Base-by-base conservation (phyloP, 2,797 vertebrate species). In the Spatula versicolor region DNA sequence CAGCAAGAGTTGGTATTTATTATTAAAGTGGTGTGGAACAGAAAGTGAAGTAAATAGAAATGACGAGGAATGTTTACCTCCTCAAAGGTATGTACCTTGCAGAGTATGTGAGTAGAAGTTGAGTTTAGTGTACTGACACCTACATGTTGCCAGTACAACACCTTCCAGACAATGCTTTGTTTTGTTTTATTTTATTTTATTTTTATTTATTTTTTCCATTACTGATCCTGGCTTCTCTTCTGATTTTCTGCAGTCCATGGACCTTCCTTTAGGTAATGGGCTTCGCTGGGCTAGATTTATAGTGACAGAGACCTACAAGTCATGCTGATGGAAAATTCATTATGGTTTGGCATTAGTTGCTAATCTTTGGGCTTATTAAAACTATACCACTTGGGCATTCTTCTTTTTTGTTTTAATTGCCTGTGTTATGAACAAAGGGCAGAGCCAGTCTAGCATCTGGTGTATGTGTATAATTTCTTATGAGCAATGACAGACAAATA, bases 261-360 rank as follows among this genome's bases (percentile, higher is more conserved):
- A 20, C 64, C 55, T 93, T 95, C 78, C 83, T 94, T 69, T 63
- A 68, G 54, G 62, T 83, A 95, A 88, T 33, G 75, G 77, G 68
- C 35, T 81, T 92, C 72, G 43, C 7, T 84, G 52, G 41, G 79
- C 78, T 85, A 80, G 95, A 85, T 94, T 95, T 85, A 86, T 62
- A 92, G 41, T 77, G 83, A 94, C 81, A 83, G 52, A n/a, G 78
- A 66, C 78, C 75, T 87, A 66, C 72, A 89, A 90, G 81, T n/a
- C 81, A 75, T 33, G 58, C 58, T 94, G 90, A 95, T 87, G 96
- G 96, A 97, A 97, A 97, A 95, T 90, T 95, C 90, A 96, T 96
- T 97, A 92, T 85, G 30, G 45, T 90, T 95, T 94, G 75, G 83
- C 88, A 96, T 96, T 93, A 96, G 93, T 41, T 81, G 81, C n/a